Evolutionary conservation across 2,888 invertebrate species (phyloP).

Genomic region (Melanotus villosus): DNA sequence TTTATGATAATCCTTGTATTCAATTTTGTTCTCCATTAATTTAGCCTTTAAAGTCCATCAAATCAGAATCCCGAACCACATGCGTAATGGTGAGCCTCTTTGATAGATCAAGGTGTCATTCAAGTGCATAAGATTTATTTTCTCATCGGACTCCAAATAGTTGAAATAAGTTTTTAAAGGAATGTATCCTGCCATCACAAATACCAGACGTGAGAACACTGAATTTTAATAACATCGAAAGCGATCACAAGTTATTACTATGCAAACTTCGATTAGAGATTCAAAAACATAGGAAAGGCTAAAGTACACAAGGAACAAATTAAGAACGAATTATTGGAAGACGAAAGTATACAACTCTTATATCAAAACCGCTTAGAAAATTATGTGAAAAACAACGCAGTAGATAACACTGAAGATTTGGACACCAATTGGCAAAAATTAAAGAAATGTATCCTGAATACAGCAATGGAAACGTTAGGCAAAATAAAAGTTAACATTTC

Average conservation of each 20-base stretch:
- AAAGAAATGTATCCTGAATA: not conserved
- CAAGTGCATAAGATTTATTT: no score
- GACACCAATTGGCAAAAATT: not conserved
- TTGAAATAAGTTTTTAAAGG: no score
- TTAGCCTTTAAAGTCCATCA: no score
- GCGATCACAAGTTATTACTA: slow-evolving; percentile 2
- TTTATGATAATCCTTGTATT: no score
- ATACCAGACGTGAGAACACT: not conserved
- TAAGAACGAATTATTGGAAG: slow-evolving; percentile 1
- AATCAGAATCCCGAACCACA: no score
- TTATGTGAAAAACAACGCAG: not conserved
- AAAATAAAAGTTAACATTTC: not conserved
- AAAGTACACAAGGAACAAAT: not conserved
- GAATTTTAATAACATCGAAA: not conserved
- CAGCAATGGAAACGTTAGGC: not conserved
- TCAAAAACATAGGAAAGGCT: not conserved
- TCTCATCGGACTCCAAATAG: no score
- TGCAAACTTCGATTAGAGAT: not conserved
- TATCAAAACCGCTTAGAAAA: not conserved
- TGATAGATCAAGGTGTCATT: no score
- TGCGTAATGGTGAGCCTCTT: no score
- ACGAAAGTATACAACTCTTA: not conserved
- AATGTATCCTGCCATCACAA: not conserved
- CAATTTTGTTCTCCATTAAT: no score
- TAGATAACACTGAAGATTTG: not conserved